Percentiles rank a stretch among this genome's conserved stretches.
These are phyloP conservation scores for Enteromius treurensis DNA, from an alignment of 2,797 vertebrate species.

Conservation along the genomic window DNA sequence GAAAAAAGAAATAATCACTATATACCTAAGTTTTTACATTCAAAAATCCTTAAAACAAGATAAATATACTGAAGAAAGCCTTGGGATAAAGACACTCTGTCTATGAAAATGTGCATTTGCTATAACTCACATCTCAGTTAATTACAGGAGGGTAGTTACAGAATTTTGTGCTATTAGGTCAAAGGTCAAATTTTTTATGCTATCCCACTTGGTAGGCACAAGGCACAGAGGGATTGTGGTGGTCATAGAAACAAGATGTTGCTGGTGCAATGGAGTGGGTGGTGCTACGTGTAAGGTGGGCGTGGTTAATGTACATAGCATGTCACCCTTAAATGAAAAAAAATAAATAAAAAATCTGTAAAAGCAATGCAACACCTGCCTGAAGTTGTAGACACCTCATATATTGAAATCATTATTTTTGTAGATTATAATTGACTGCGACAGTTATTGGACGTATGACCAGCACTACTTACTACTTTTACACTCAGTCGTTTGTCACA, in stretches of 20 bases:
- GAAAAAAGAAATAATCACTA: too few species aligned
- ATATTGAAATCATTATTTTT: not conserved
- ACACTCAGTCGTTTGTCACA: constrained; percentile 23
- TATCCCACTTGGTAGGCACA: constrained; percentile 26
- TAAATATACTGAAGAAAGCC: not conserved
- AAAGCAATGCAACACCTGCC: not conserved
- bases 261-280: not conserved
- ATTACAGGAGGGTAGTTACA: not conserved
- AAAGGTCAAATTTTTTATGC: constrained; percentile 36
- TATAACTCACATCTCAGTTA: not conserved
- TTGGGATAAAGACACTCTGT: not conserved
- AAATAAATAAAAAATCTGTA: too few species aligned
- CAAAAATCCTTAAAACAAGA: too few species aligned
- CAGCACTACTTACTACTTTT: constrained; percentile 6
- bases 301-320: constrained; percentile 17
- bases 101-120: not conserved
- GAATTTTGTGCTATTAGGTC: constrained; percentile 20
- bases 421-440: not conserved
- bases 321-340: not conserved
- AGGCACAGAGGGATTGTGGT: constrained; percentile 35
- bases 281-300: not conserved
- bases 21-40: too few species aligned
- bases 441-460: not conserved
- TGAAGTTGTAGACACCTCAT: not conserved
- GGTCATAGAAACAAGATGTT: constrained; percentile 2